A percentile compares a stretch with the other conserved stretches of the same genome.
Evolutionary conservation across 2,888 invertebrate genomes (phyloP).

Genomic region (Pristionchus entomophagus): DNA sequence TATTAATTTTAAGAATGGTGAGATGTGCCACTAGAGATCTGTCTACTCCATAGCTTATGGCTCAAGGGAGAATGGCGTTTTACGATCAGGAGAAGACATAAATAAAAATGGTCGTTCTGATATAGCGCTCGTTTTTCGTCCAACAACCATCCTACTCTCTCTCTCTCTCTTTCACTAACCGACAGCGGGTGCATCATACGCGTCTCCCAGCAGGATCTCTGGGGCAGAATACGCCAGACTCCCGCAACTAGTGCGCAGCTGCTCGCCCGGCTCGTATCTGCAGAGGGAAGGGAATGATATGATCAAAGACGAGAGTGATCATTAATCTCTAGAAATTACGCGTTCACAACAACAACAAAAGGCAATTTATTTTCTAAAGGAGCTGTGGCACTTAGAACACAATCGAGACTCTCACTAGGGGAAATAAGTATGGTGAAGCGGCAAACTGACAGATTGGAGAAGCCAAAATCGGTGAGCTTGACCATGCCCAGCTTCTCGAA

Average conservation of each 20-base stretch:
- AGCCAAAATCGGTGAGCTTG: constrained; percentile 98
- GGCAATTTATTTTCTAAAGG: no score
- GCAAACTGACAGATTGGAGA: constrained; percentile 87
- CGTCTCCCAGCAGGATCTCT: constrained; percentile 97
- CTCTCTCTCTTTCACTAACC: constrained; percentile 81
- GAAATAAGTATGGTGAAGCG: not conserved
- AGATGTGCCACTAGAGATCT: no score
- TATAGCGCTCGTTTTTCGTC: no score
- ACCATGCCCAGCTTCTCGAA: constrained; percentile 96
- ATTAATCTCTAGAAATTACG: no score
- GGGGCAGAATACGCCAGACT: constrained; percentile 99
- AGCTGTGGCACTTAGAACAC: no score
- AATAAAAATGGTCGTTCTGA: no score
- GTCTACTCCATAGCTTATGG: no score
- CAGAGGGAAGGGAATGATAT: not conserved
- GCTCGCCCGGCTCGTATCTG: constrained; percentile 43
- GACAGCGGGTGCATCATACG: constrained; percentile 98
- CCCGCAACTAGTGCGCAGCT: constrained; percentile 90
- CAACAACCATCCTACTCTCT: not conserved
- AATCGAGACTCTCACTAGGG: no score
- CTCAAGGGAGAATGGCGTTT: no score
- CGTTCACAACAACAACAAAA: no score
- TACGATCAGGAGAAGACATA: no score
- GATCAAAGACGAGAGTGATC: not conserved
- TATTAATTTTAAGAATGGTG: not conserved